Base-by-base conservation (phyloP, 2,113 vertebrate genomes). In the Struthio camelus region DNA sequence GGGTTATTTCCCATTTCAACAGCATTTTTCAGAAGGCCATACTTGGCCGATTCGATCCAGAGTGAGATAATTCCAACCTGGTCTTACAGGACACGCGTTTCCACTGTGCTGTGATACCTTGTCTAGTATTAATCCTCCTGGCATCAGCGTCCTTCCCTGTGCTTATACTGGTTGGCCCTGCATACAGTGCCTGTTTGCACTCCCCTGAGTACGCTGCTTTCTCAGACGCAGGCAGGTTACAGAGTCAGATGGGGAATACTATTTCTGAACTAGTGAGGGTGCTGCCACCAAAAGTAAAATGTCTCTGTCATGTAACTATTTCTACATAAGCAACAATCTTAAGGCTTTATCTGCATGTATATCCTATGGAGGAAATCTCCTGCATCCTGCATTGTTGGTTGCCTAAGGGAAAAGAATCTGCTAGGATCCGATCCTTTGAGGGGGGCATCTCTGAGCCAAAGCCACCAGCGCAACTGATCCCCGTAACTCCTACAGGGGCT, bases 401-500 rank as follows among this genome's bases (percentile, higher is more conserved):
- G 86, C 40, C 18, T 25, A 70, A 66, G 38, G 81, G 70, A 78
- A 91, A 75, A 23, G 88, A 14, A 15, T 25, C 61, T 82, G 38
- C 53, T 93, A 79, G 92, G 84, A 92, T 34, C 58, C 89, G 87
- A 65, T 30, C 36, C 36, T 88, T 67, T 25, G 62, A 93, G 89
- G 91, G 92, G 92, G 94, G 89, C 0, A 0, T 82, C 81, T 44
- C 75, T 73, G 80, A 87, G 67, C 81, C 36, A 46, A 85, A 77
- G 76, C 61, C 0, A 1, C 91, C 96, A 96, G 96, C 94, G 95
- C 95, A 92, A 89, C 93, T 92, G 93, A 95, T 94, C 87, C 75
- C 25, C 1, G 53, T 38, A 77, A 92, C 89, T 87, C 50, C 94
- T 92, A 89, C 0, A 48, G 66, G 53, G 58, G 66, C 64, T 89